Percentiles rank a stretch among this genome's conserved stretches.
phyloP scores from a whole-genome alignment of 2,888 invertebrate genomes.

The Eristalinus aeneus region DNA sequence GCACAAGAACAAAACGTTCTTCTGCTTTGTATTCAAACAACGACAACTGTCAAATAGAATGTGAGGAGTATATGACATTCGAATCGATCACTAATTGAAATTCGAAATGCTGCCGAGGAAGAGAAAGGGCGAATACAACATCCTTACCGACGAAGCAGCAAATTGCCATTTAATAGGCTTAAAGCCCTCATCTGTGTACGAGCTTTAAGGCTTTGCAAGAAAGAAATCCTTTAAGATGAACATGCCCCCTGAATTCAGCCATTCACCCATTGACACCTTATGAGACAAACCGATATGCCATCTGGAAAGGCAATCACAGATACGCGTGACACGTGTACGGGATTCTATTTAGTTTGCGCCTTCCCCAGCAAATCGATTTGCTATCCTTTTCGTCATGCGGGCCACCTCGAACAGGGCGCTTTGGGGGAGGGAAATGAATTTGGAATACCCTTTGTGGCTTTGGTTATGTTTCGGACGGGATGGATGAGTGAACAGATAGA shows the following conservation, averaged over 20 bases:
- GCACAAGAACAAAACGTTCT: not conserved
- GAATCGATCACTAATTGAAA: not conserved
- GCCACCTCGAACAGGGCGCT: not conserved
- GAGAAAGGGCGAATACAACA: not conserved
- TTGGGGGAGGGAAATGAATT: not conserved
- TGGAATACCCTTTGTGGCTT: not conserved
- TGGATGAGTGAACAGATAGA: not conserved
- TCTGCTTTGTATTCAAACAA: slow-evolving; percentile 5
- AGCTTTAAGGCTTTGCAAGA: slow-evolving; percentile 6
- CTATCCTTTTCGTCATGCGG: not conserved
- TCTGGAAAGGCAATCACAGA: not conserved
- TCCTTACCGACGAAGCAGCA: not conserved
- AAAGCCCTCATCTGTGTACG: not conserved
- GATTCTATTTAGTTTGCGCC: not conserved
- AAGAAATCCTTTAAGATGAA: not conserved
- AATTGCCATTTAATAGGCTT: slow-evolving; percentile 12
- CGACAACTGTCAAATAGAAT: not conserved
- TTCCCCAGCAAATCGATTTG: not conserved
- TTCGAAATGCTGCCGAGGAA: not conserved
- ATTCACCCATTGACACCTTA: not conserved
- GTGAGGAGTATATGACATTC: not conserved
- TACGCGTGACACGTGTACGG: not conserved
- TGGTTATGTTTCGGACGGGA: not conserved
- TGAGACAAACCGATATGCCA: not conserved
- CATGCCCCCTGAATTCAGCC: not conserved